Percentiles rank a stretch among this genome's conserved stretches.
Evolutionary conservation across 2,888 invertebrate species (phyloP).

Genomic region (Icerya purchasi): DNA sequence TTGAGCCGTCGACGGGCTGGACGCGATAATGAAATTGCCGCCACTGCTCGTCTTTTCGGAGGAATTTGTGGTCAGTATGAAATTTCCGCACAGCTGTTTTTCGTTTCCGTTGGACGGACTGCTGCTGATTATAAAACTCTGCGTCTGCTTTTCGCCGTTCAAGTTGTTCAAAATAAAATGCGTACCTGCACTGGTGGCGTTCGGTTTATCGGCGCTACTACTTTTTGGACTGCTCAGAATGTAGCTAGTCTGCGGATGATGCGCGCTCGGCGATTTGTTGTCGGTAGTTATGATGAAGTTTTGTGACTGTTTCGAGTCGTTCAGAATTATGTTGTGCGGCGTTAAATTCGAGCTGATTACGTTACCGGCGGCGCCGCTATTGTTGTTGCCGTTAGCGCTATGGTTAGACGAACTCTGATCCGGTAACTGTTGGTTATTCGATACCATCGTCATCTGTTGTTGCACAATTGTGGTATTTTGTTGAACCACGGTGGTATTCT

Average conservation of each 20-base stretch:
- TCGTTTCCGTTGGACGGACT: conserved; percentile 18
- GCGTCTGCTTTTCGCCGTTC: conserved; percentile 16
- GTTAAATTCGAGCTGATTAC: conserved; percentile 13
- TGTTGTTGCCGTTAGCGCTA: not conserved
- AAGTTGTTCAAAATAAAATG: conserved; percentile 18
- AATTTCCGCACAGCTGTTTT: conserved; percentile 19
- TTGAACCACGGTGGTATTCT: conserved; percentile 45
- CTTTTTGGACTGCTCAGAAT: conserved; percentile 20
- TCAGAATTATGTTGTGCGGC: conserved; percentile 12
- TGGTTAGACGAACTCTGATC: conserved; percentile 3
- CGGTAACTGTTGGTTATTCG: conserved; percentile 36
- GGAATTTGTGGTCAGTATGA: conserved; percentile 18
- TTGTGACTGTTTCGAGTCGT: conserved; percentile 18
- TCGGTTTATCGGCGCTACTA: conserved; percentile 3
- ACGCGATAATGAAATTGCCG: conserved; percentile 15
- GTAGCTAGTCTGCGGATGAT: conserved; percentile 18
- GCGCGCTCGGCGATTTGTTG: conserved; percentile 19
- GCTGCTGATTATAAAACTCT: conserved; percentile 19
- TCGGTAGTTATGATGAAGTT: conserved; percentile 27
- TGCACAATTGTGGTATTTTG: conserved; percentile 70
- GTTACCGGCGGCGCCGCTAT: conserved; percentile 24
- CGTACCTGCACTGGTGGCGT: conserved; percentile 15
- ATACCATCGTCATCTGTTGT: conserved; percentile 55
- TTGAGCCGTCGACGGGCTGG: conserved; percentile 4
- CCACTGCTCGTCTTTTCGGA: conserved; percentile 16